Percentiles rank a stretch among this genome's conserved stretches.
phyloP scores from a whole-genome alignment of 2,797 vertebrate species.

The Champsocephalus esox region DNA sequence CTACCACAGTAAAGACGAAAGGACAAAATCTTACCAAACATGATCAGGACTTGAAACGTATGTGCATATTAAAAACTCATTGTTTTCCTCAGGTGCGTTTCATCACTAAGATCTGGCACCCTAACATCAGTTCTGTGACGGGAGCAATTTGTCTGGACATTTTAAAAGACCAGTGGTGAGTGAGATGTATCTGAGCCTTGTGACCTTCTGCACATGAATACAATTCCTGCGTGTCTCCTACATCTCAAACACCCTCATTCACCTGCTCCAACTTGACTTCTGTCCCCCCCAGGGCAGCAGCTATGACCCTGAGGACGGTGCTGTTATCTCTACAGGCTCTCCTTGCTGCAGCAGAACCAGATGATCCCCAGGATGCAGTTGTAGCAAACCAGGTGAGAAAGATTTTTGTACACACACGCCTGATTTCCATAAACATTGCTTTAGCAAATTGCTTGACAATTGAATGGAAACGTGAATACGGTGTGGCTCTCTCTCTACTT shows the following conservation, averaged over 20 bases:
- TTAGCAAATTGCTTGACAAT: too few species aligned
- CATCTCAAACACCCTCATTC: slow-evolving; percentile 1
- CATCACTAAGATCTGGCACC: slow-evolving; percentile 99
- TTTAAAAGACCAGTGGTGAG: slow-evolving; percentile 99
- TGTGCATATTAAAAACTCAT: neutral
- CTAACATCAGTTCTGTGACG: slow-evolving; percentile 99
- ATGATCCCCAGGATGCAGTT: slow-evolving; percentile 98
- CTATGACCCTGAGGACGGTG: slow-evolving; percentile 99
- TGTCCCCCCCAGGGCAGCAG: slow-evolving; percentile 91
- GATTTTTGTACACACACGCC: neutral
- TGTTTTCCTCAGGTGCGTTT: slow-evolving; percentile 92
- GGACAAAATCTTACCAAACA: neutral
- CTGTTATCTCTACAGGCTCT: slow-evolving; percentile 97
- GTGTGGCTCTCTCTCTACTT: neutral
- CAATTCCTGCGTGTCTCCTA: neutral
- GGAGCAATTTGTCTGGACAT: slow-evolving; percentile 99
- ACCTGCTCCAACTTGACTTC: slow-evolving; percentile 7
- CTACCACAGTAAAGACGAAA: neutral
- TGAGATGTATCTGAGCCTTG: slow-evolving; percentile 16
- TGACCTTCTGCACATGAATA: neutral
- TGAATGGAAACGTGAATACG: too few species aligned
- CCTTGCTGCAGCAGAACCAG: slow-evolving; percentile 97
- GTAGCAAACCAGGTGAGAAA: slow-evolving; percentile 95
- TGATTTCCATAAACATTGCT: too few species aligned
- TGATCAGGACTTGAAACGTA: neutral